These are phyloP conservation scores for Equus quagga DNA, from an alignment of 2,113 vertebrate genomes.

Conservation along the genomic window DNA sequence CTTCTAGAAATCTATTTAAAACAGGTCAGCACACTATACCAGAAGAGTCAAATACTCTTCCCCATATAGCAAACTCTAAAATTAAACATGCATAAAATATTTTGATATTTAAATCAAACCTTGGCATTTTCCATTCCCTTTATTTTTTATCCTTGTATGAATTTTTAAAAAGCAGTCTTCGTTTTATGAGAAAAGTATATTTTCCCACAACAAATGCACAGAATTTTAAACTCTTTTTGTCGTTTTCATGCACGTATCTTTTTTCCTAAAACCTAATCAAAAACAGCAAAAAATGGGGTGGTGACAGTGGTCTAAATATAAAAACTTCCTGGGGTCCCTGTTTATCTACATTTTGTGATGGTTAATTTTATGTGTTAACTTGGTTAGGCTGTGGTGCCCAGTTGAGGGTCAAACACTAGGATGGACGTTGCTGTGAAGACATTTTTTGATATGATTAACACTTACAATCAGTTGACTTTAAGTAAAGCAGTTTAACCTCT, in stretches of 20 bases:
- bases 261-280: not conserved
- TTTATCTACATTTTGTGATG: not conserved
- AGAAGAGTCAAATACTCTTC: not conserved
- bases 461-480: not conserved
- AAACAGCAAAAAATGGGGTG: not conserved
- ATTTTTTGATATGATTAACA: not conserved
- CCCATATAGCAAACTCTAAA: not conserved
- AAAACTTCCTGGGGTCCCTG: not conserved
- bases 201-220: not conserved
- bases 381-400: not conserved
- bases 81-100: slow-evolving; percentile 5
- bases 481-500: not conserved
- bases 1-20: slow-evolving; percentile 29
- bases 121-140: slow-evolving; percentile 46
- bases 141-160: not conserved
- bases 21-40: not conserved
- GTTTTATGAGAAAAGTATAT: slow-evolving; percentile 10
- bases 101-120: slow-evolving; percentile 68
- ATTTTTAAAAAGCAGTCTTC: slow-evolving; percentile 1
- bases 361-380: not conserved
- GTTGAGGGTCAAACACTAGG: not conserved
- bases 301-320: not conserved
- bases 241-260: not conserved
- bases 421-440: not conserved
- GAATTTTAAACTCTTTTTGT: slow-evolving; percentile 7